Conservation (phyloP, 2,797 vertebrate species). For the Benthosema pterotum region DNA sequence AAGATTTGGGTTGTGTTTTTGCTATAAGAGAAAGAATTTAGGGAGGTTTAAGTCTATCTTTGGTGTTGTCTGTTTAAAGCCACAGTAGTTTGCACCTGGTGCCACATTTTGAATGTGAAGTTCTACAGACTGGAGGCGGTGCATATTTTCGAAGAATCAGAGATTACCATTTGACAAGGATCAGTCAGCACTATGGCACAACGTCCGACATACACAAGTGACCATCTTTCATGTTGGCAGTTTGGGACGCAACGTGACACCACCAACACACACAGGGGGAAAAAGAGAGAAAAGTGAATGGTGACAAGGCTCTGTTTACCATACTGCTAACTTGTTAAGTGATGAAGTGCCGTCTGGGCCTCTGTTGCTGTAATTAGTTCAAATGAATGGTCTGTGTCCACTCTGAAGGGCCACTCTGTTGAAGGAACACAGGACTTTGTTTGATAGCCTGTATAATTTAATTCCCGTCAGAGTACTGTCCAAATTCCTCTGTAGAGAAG, state of each 20-base stretch:
- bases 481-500: constrained; percentile 33
- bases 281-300: constrained; percentile 6
- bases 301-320: constrained; percentile 3
- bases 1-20: too few relatives aligned
- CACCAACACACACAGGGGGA: constrained; percentile 28
- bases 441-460: constrained; percentile 53
- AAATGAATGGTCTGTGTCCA: constrained; percentile 35
- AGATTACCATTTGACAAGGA: too few relatives aligned
- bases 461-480: constrained; percentile 48
- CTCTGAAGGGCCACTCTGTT: constrained; percentile 57
- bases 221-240: too few relatives aligned
- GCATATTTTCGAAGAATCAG: too few relatives aligned
- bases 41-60: too few relatives aligned
- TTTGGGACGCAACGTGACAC: constrained; percentile 6
- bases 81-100: too few relatives aligned
- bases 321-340: constrained; percentile 22
- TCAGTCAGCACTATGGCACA: too few relatives aligned
- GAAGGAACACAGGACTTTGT: constrained; percentile 45
- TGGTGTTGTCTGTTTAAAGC: too few relatives aligned
- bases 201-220: too few relatives aligned
- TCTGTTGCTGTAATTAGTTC: constrained; percentile 18
- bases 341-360: constrained; percentile 36
- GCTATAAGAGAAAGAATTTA: too few relatives aligned
- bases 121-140: too few relatives aligned
- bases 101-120: too few relatives aligned